These are phyloP conservation scores for Gasteruption jaculator DNA, from an alignment of 2,888 invertebrate species.

Conservation along the genomic window DNA sequence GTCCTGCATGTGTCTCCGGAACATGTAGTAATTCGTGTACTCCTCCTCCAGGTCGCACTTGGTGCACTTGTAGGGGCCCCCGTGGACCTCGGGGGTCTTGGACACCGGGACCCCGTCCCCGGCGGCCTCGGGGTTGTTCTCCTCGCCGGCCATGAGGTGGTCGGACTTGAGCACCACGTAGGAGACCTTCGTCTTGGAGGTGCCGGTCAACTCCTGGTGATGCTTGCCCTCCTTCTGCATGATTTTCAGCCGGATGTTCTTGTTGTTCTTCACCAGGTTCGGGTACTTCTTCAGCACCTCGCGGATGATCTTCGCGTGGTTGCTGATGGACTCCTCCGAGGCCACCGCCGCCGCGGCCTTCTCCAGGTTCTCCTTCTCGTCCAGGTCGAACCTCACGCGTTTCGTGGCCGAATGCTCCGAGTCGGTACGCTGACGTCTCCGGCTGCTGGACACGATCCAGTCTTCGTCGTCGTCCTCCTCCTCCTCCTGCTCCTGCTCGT, in stretches of 20 bases:
- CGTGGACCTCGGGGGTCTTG: conserved; percentile 50
- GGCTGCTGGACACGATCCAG: no score
- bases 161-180: conserved; percentile 54
- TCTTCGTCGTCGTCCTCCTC: no score
- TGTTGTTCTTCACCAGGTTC: conserved; percentile 79
- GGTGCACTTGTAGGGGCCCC: conserved; percentile 78
- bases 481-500: no score
- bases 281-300: conserved; percentile 87
- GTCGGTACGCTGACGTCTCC: no score
- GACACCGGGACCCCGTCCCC: conserved; percentile 27
- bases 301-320: conserved; percentile 83
- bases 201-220: conserved; percentile 35
- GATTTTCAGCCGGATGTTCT: conserved; percentile 82
- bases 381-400: conserved; percentile 58
- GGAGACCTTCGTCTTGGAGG: conserved; percentile 50
- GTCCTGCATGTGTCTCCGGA: conserved; percentile 76
- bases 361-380: conserved; percentile 59
- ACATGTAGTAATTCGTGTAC: conserved; percentile 74
- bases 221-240: conserved; percentile 60
- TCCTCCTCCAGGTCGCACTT: conserved; percentile 61
- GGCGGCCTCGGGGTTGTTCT: conserved; percentile 20
- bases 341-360: conserved; percentile 38
- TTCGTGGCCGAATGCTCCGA: conserved; percentile 49
- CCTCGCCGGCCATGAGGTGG: conserved; percentile 37
- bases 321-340: conserved; percentile 46